Percentiles rank a stretch among this genome's conserved stretches.
Conservation (phyloP, 2,888 invertebrate species). For the Apamea epomidion region DNA sequence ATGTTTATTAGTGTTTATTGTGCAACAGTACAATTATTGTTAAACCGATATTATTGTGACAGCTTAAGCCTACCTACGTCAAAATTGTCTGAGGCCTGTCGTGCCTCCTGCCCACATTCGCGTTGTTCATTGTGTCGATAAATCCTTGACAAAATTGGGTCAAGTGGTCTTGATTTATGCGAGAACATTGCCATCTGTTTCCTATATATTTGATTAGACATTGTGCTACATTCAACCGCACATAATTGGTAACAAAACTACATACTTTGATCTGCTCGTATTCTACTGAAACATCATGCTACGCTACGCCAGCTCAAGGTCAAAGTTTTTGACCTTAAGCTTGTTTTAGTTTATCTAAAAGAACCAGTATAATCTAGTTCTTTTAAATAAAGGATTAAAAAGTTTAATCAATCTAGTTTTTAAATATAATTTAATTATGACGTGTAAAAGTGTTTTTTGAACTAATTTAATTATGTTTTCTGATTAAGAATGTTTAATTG, state of each 20-base stretch:
- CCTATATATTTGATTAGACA: neutral
- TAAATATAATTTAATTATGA: too few species aligned
- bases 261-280: neutral
- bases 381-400: too few species aligned
- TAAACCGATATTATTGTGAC: neutral
- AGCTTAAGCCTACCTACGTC: conserved; percentile 17
- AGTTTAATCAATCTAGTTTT: too few species aligned
- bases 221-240: neutral
- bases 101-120: neutral
- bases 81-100: conserved; percentile 4
- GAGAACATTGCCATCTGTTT: conserved; percentile 11
- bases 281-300: neutral
- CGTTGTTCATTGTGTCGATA: conserved; percentile 14
- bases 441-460: too few species aligned
- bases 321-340: too few species aligned
- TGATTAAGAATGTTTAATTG: too few species aligned
- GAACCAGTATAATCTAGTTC: too few species aligned
- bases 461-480: too few species aligned
- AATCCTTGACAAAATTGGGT: conserved; percentile 21
- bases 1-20: neutral
- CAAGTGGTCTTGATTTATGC: conserved; percentile 23
- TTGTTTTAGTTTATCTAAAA: neutral
- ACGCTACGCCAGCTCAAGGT: neutral
- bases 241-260: neutral
- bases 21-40: neutral